Base-by-base conservation (phyloP, 2,888 invertebrate genomes). In the Drosophila paracracens region DNA sequence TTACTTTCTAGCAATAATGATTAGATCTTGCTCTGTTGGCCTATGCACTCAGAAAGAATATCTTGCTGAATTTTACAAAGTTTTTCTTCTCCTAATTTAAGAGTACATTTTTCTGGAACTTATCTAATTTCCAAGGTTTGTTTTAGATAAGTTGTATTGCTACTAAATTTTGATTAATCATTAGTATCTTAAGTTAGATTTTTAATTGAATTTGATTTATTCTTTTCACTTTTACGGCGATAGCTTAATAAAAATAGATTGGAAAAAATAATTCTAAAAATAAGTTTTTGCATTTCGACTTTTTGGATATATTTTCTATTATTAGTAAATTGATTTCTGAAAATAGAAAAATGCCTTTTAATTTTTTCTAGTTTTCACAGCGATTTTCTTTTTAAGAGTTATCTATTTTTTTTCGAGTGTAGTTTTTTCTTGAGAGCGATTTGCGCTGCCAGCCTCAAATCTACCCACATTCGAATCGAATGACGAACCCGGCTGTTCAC, bases 391-490 rank as follows among this genome's bases (percentile, higher is more conserved):
- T 18, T 10, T 1, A 1, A 11, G 11, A 1, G 6, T 3, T 13
- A 11, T n/a, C 27, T 33, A 21, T 21, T 29, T 51, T n/a, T 7
- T 25, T 25, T 16, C 8, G 16, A 25, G 25, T 46, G 21, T 25
- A 25, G 2, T 25, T 46, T 46, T 25, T 1, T 16, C 8, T 46
- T 25, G 70, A 76, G 65, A 54, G 56, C 66, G 64, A 72, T 77
- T 73, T 78, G 52, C 29, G 40, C 54, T 52, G 52, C 58, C 54
- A 62, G 64, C 62, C 63, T 64, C 59, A 63, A 75, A 69, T 36
- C 40, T 48, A 40, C 69, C 56, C 68, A 69, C 69, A 69, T 57
- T 46, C 25, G 38, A 67, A 16, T n/a, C 21, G 8, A 13, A 40
- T 46, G 8, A 33, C n/a, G 61, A 25, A 78, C 52, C 46, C 46